Evolutionary conservation across 1,140 invertebrate species (phyloP).

Genomic region (Bombus polaris): DNA sequence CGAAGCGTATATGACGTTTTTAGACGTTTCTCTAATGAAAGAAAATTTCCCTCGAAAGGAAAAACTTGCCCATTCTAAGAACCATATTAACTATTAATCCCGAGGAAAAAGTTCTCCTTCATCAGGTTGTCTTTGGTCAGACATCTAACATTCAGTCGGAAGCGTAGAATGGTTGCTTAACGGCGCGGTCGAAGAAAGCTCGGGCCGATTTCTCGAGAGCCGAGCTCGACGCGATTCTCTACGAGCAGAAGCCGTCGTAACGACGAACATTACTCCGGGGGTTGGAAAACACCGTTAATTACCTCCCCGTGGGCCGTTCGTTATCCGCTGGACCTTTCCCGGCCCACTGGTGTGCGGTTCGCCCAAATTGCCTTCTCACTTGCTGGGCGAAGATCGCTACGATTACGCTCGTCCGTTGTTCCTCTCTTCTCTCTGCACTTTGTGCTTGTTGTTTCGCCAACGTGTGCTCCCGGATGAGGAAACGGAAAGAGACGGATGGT

Average conservation of each 20-base stretch:
- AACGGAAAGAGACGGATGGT: not conserved
- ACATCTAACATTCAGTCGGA: no score
- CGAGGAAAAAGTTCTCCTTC: not conserved
- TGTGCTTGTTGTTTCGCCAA: constrained; percentile 74
- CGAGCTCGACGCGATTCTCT: constrained; percentile 35
- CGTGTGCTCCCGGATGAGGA: not conserved
- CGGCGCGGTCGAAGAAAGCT: constrained; percentile 41
- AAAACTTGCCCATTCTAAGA: not conserved
- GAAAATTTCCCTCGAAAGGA: not conserved
- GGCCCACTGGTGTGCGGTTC: constrained; percentile 69
- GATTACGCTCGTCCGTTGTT: constrained; percentile 68
- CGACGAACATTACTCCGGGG: constrained; percentile 79
- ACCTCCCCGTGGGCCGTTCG: constrained; percentile 75
- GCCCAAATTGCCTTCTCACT: constrained; percentile 80
- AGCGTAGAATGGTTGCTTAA: not conserved
- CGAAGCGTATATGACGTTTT: no score
- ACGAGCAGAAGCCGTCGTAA: constrained; percentile 74
- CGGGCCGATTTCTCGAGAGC: not conserved
- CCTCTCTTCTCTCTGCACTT: constrained; percentile 49
- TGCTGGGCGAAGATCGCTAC: constrained; percentile 76
- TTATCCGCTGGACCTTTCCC: constrained; percentile 76
- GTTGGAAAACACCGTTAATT: constrained; percentile 81
- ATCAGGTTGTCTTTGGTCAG: not conserved
- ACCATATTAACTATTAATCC: not conserved
- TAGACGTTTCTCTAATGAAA: not conserved